phyloP scores from a whole-genome alignment of 1,140 invertebrate species.

The Latrodectus geometricus region DNA sequence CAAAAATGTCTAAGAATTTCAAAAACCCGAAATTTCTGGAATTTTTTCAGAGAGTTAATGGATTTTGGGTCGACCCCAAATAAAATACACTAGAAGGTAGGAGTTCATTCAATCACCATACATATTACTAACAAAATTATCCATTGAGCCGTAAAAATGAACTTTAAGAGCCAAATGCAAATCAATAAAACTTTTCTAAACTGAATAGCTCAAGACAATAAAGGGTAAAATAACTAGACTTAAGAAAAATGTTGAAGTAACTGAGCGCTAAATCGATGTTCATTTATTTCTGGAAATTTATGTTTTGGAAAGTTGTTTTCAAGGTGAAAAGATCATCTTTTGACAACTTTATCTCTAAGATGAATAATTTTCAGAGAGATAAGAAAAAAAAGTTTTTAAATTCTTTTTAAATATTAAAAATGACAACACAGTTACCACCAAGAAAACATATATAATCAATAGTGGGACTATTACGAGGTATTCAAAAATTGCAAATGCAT shows the following conservation, averaged over 20 bases:
- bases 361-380: conserved; percentile 5
- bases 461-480: not conserved
- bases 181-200: not conserved
- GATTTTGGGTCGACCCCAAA: too few species aligned
- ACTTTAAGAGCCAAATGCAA: not conserved
- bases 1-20: too few species aligned
- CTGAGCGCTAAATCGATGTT: not conserved
- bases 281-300: not conserved
- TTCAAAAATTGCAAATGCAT: not conserved
- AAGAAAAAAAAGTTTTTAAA: not conserved
- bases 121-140: not conserved
- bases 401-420: not conserved
- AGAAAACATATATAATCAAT: not conserved
- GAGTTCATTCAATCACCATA: not conserved
- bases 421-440: not conserved
- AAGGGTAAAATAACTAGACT: not conserved
- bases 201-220: not conserved
- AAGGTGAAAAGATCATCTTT: not conserved
- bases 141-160: not conserved
- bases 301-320: not conserved
- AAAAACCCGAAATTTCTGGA: too few species aligned
- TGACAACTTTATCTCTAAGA: not conserved
- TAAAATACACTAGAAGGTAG: too few species aligned
- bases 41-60: too few species aligned
- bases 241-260: not conserved